Evolutionary conservation across 2,888 invertebrate species (phyloP), one percentile per base, ranked within the genome.

Genomic region (Euphydryas editha): DNA sequence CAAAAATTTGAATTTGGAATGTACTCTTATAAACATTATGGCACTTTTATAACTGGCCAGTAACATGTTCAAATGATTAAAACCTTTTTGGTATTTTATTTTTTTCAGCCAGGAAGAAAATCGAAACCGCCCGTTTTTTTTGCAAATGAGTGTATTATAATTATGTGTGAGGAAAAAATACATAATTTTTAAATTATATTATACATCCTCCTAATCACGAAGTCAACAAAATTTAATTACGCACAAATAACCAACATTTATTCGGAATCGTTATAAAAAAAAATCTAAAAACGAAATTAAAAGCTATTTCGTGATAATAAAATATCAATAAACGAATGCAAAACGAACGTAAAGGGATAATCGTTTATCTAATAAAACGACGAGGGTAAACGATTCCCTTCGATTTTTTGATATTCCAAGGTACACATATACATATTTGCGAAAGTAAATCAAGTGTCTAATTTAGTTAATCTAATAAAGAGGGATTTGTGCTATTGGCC

Each of bases 341-440:
- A 54, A 62, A 46, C 37, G 24, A 51, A 67, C 4, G 66, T 46
- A 24, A n/a, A 54, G 36, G 51, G 24, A 55, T 54, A 55, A 67
- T 58, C 62, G 54, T 51, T 64, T 55, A 67, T 59, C 56, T 59
- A 63, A 67, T 67, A 63, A 67, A 66, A 56, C 59, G 62, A 67
- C 44, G 46, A 59, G 63, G 67, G 63, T 67, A 59, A 67, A 67
- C 67, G 59, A 67, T 63, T 15, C 42, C 17, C 20, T 44, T 20
- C 17, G 55, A 59, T 49, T 55, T 63, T 47, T 18, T 39, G 21
- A 51, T 51, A 24, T 54, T 11, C 0, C 24, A 59, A 58, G 21
- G 57, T 42, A 44, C 49, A 49, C 44, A 49, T 44, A 47, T 42
- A 44, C 49, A 49, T 51, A 49, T 44, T 18, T 42, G 10, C 11